phyloP scores from a whole-genome alignment of 2,113 vertebrate genomes.

The Neoarius graeffei region DNA sequence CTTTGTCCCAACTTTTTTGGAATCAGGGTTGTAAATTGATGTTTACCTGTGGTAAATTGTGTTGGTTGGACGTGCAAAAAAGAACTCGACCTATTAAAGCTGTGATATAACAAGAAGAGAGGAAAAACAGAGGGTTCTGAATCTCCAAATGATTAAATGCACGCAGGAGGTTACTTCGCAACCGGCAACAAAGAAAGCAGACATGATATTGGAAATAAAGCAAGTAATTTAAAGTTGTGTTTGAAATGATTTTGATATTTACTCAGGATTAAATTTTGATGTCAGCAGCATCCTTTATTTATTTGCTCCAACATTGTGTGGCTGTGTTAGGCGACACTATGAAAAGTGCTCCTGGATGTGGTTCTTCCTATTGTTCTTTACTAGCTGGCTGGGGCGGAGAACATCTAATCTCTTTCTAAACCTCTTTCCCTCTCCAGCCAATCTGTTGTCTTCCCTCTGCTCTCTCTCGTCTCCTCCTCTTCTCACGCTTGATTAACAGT shows the following conservation, averaged over 20 bases:
- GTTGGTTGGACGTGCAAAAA: background rate
- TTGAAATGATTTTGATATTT: background rate
- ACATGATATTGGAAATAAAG: background rate
- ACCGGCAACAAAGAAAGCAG: background rate
- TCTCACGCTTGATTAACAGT: conserved; percentile 36
- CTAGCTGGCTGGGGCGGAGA: background rate
- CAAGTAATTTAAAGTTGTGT: background rate
- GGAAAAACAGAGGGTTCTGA: background rate
- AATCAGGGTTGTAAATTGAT: background rate
- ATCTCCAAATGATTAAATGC: background rate
- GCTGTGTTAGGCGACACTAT: background rate
- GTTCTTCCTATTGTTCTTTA: background rate
- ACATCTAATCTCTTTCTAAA: conserved; percentile 31
- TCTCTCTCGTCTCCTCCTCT: conserved; percentile 28
- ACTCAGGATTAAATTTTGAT: background rate
- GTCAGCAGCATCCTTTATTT: background rate
- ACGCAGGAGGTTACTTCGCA: background rate
- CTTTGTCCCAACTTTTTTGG: too few relatives aligned
- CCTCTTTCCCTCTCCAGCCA: background rate
- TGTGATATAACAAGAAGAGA: background rate
- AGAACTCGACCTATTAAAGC: background rate
- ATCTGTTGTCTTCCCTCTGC: background rate
- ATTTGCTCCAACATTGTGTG: background rate
- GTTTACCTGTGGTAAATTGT: background rate
- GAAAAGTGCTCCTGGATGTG: background rate